These are phyloP conservation scores for Glyptemys insculpta DNA, from an alignment of 2,797 vertebrate species.

Conservation along the genomic window DNA sequence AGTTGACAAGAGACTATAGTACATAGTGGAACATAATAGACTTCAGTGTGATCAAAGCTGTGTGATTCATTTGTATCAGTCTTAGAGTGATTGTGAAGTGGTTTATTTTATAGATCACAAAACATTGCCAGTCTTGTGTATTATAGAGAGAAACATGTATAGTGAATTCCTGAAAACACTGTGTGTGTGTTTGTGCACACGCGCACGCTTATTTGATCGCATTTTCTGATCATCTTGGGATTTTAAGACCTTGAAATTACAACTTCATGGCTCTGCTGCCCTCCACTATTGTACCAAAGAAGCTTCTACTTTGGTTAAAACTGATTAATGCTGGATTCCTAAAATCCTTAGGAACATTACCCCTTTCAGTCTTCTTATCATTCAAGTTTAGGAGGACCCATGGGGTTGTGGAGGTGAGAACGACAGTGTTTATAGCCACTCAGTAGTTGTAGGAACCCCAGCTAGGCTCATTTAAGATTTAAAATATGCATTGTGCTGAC, in stretches of 20 bases:
- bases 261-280: background rate
- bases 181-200: background rate
- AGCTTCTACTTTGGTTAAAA: background rate
- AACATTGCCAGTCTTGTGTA: background rate
- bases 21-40: background rate
- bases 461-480: background rate
- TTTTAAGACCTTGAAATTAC: background rate
- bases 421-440: rapidly evolving
- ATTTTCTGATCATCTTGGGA: background rate
- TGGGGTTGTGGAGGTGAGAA: background rate
- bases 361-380: background rate
- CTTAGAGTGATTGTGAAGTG: background rate
- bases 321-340: background rate
- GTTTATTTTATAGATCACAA: background rate
- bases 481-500: background rate
- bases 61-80: background rate
- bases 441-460: background rate
- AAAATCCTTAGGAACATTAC: background rate
- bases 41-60: background rate
- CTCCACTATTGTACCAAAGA: background rate
- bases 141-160: background rate
- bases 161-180: background rate
- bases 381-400: background rate
- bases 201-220: background rate
- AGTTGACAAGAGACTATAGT: background rate